These are phyloP conservation scores for Miniopterus natalensis DNA, from an alignment of 2,113 vertebrate genomes.

Conservation along the genomic window DNA sequence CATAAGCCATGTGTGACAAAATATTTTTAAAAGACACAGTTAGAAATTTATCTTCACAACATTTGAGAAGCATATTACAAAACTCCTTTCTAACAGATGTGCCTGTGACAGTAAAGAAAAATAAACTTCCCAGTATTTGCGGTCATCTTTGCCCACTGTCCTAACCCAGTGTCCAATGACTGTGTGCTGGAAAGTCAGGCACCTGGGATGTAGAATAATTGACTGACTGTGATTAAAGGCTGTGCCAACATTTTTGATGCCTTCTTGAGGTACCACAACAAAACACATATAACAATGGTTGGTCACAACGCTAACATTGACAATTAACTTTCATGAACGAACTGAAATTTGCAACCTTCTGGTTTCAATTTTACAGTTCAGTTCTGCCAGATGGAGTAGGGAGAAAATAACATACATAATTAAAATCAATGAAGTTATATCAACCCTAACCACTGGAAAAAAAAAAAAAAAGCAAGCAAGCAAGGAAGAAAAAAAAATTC, in stretches of 20 bases:
- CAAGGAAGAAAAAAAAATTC: neutral
- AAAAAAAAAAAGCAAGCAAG: neutral
- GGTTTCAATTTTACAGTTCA: slow-evolving; percentile 80
- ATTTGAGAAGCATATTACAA: slow-evolving; percentile 48
- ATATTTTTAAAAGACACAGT: slow-evolving; percentile 54
- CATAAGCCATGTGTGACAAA: slow-evolving; percentile 38
- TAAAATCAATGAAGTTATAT: slow-evolving; percentile 78
- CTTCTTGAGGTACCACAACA: slow-evolving; percentile 72
- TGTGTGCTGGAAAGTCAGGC: slow-evolving; percentile 47
- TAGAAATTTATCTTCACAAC: slow-evolving; percentile 45
- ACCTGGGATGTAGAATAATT: slow-evolving; percentile 68
- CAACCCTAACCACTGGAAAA: slow-evolving; percentile 2
- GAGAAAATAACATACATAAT: slow-evolving; percentile 75
- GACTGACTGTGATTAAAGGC: slow-evolving; percentile 69
- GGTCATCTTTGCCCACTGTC: slow-evolving; percentile 61
- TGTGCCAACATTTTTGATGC: slow-evolving; percentile 62
- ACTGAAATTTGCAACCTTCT: slow-evolving; percentile 78
- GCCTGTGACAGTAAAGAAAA: slow-evolving; percentile 63
- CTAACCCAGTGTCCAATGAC: slow-evolving; percentile 16
- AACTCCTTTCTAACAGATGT: slow-evolving; percentile 65
- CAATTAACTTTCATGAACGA: slow-evolving; percentile 81
- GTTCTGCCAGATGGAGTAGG: slow-evolving; percentile 77
- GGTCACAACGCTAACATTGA: slow-evolving; percentile 71
- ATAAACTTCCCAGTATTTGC: slow-evolving; percentile 73
- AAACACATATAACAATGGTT: slow-evolving; percentile 83